Evolutionary conservation across 2,888 invertebrate species (phyloP).

Genomic region (Heliothis peltigera): DNA sequence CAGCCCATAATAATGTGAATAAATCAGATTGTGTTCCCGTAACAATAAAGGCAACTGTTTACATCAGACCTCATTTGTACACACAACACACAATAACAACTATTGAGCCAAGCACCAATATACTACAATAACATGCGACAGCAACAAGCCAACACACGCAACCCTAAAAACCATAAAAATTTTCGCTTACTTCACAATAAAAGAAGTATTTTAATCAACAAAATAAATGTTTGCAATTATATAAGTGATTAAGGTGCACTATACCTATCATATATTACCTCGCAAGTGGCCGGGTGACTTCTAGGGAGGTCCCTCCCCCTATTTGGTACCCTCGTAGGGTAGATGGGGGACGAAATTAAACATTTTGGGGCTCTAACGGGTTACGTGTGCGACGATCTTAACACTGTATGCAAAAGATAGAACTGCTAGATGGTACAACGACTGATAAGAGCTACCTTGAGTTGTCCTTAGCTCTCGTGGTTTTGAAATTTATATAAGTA

Average conservation of each 20-base stretch:
- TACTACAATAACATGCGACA: conserved; percentile 27
- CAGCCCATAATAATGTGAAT: background rate
- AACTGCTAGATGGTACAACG: conserved; percentile 66
- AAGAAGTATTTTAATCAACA: conserved; percentile 87
- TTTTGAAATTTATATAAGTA: no score
- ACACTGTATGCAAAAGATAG: conserved; percentile 63
- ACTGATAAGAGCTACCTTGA: conserved; percentile 22
- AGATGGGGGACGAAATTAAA: conserved; percentile 85
- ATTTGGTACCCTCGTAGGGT: conserved; percentile 64
- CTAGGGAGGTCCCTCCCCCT: conserved; percentile 62
- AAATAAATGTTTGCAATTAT: conserved; percentile 89
- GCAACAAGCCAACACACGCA: conserved; percentile 24
- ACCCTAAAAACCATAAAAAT: conserved; percentile 32
- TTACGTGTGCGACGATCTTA: conserved; percentile 84
- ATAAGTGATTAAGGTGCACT: conserved; percentile 88
- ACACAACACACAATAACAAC: background rate
- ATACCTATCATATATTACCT: conserved; percentile 85
- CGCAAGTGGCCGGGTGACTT: conserved; percentile 79
- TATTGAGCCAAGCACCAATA: conserved; percentile 18
- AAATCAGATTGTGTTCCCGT: background rate
- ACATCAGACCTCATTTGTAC: background rate
- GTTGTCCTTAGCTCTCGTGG: conserved; percentile 21
- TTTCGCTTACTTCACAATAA: conserved; percentile 72
- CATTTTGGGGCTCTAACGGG: conserved; percentile 86
- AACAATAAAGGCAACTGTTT: conserved; percentile 10